Conservation (phyloP, 2,797 vertebrate genomes). For the Vespertilio murinus region DNA sequence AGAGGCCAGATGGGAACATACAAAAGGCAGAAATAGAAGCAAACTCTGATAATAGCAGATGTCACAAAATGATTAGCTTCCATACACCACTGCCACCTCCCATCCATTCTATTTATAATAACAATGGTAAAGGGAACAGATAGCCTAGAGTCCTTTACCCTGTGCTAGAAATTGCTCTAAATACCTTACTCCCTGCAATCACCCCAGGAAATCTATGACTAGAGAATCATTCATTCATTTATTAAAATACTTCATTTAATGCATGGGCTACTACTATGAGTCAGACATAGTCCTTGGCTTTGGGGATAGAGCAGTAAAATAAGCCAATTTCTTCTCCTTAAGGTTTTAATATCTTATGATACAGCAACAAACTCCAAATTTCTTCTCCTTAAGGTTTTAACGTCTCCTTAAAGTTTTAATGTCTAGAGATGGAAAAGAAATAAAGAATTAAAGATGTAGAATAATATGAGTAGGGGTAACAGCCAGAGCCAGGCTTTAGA, state of each 20-base stretch:
- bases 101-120: background rate
- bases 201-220: background rate
- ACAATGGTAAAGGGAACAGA: background rate
- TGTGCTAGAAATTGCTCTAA: background rate
- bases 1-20: slow-evolving; percentile 6
- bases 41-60: background rate
- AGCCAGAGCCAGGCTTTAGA: background rate
- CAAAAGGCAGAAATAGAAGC: background rate
- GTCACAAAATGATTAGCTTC: background rate
- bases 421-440: background rate
- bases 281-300: background rate
- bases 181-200: background rate
- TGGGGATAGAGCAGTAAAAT: background rate
- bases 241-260: slow-evolving; percentile 12
- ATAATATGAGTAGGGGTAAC: background rate
- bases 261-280: background rate
- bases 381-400: background rate
- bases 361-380: too few relatives aligned
- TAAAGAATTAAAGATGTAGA: background rate
- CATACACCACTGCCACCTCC: background rate
- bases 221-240: background rate
- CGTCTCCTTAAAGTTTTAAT: background rate
- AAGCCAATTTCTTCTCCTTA: background rate
- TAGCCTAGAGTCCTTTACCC: background rate
- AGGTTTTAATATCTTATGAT: background rate